These are phyloP conservation scores for Schlechtendalia chinensis DNA, from an alignment of 1,140 invertebrate genomes.

Conservation along the genomic window DNA sequence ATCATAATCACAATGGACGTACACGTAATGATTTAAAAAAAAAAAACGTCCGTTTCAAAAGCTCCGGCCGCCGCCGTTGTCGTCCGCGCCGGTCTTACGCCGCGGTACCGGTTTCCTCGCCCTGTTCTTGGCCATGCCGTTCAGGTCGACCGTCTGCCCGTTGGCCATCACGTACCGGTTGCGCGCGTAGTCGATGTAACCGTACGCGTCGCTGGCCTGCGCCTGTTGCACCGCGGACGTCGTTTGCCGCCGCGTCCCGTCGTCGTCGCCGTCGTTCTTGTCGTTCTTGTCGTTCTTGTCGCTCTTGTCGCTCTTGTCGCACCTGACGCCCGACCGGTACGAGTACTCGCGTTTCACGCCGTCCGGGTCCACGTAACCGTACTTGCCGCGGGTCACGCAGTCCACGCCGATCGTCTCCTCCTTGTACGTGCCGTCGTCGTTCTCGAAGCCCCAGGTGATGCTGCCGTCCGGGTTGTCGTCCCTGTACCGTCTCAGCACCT, in stretches of 20 bases:
- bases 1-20: not conserved
- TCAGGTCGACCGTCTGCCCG: conserved; percentile 68
- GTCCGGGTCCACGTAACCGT: conserved; percentile 80
- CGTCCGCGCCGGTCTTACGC: conserved; percentile 42
- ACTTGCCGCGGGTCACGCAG: conserved; percentile 76
- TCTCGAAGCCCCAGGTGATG: conserved; percentile 83
- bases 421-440: conserved; percentile 76
- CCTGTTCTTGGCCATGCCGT: conserved; percentile 68
- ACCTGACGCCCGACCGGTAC: conserved; percentile 70
- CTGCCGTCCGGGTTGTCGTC: conserved; percentile 78
- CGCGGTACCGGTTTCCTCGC: conserved; percentile 61
- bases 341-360: conserved; percentile 70
- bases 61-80: not conserved
- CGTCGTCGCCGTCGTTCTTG: conserved; percentile 57
- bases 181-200: conserved; percentile 70
- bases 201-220: conserved; percentile 57
- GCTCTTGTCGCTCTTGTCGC: conserved; percentile 63
- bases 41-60: not conserved
- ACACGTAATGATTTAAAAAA: conserved; percentile 9
- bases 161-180: conserved; percentile 69
- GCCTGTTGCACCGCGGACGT: conserved; percentile 39
- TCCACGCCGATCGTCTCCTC: conserved; percentile 78
- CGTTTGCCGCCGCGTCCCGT: not conserved
- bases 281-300: conserved; percentile 65
- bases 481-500: conserved; percentile 63